Evolutionary conservation across 2,797 vertebrate species (phyloP).

Genomic region (Ara ararauna): DNA sequence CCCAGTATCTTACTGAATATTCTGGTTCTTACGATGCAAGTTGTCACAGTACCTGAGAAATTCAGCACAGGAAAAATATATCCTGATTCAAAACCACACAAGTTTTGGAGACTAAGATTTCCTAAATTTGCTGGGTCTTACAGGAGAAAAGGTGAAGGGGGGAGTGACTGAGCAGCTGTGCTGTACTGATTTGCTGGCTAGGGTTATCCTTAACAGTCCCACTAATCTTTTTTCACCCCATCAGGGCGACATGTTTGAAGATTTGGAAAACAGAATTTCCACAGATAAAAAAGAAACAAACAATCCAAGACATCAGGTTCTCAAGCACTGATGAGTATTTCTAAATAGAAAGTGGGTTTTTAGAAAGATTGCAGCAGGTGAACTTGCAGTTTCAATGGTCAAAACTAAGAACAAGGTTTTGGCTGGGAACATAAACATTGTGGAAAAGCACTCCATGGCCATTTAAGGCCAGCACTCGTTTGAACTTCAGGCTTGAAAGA

Average conservation of each 20-base stretch:
- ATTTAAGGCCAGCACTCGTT: background rate
- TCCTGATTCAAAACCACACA: background rate
- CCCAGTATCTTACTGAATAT: background rate
- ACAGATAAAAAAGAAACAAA: background rate
- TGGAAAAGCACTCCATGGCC: background rate
- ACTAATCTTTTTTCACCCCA: background rate
- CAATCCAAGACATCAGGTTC: background rate
- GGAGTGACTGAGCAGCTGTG: background rate
- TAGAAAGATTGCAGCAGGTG: background rate
- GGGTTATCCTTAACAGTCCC: background rate
- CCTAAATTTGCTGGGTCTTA: background rate
- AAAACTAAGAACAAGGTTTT: background rate
- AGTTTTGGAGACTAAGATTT: background rate
- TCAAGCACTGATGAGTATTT: background rate
- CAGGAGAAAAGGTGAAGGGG: background rate
- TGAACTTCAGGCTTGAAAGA: background rate
- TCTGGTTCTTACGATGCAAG: background rate
- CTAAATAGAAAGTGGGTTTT: background rate
- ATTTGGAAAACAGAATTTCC: background rate
- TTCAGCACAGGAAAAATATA: background rate
- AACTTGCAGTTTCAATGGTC: background rate
- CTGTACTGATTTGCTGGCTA: background rate
- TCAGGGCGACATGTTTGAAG: background rate
- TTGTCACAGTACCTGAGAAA: background rate
- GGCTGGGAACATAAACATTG: background rate